Conservation (phyloP, 2,113 vertebrate species). For the Cercopithecus mona region DNA sequence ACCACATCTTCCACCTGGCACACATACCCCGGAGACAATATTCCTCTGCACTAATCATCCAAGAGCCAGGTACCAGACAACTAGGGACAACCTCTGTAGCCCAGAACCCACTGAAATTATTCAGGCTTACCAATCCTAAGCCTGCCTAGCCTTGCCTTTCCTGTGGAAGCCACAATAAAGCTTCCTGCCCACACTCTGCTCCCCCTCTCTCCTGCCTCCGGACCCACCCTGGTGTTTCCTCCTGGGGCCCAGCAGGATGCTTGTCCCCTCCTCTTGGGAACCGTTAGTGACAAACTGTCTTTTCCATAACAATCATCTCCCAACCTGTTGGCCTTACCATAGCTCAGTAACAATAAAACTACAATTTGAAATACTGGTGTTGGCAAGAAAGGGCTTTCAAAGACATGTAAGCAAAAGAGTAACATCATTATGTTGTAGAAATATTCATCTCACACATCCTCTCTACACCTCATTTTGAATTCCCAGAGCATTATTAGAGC, state of each 20-base stretch:
- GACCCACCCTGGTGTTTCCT: background rate
- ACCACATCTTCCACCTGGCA: fast-evolving
- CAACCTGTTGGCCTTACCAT: background rate
- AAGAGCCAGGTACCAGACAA: background rate
- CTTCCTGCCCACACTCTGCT: fast-evolving
- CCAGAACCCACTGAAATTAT: fast-evolving
- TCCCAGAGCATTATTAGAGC: background rate
- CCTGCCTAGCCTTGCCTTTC: background rate
- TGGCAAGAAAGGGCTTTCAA: background rate
- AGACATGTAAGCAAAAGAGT: background rate
- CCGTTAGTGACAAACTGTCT: background rate
- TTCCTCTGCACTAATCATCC: background rate
- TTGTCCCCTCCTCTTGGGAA: background rate
- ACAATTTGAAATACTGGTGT: background rate
- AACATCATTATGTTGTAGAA: background rate
- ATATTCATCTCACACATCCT: background rate
- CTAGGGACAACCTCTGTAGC: background rate
- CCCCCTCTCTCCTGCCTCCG: fast-evolving
- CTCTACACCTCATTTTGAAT: background rate
- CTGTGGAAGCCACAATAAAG: background rate
- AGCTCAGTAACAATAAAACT: background rate
- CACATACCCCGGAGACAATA: fast-evolving
- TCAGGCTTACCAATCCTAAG: fast-evolving
- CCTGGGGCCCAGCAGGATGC: fast-evolving
- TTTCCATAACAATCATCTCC: background rate